Conservation (phyloP, 2,113 vertebrate species). For the Tragelaphus imberbis region DNA sequence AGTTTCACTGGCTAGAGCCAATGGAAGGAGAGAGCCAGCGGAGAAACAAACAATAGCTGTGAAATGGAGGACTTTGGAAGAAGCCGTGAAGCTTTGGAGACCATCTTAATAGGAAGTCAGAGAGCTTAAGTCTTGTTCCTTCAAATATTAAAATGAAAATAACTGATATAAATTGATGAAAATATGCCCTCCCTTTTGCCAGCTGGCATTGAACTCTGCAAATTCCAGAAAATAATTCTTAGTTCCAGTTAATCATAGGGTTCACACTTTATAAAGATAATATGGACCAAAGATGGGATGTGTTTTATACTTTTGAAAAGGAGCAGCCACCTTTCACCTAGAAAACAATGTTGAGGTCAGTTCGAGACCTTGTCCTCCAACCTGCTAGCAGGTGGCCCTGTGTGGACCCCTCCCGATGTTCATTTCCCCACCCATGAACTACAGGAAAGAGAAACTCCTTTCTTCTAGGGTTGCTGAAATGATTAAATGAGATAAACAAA, state of each 20-base stretch:
- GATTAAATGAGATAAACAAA: neutral
- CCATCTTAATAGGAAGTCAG: neutral
- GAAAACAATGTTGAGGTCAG: neutral
- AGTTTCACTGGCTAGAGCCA: neutral
- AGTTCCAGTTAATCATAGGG: neutral
- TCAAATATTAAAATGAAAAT: neutral
- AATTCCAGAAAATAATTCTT: neutral
- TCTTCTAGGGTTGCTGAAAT: neutral
- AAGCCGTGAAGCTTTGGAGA: neutral
- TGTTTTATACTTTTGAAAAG: neutral
- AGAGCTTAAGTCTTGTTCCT: neutral
- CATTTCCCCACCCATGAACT: neutral
- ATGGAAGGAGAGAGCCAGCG: neutral
- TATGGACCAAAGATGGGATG: neutral
- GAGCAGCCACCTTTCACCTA: neutral
- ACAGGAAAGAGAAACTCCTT: neutral
- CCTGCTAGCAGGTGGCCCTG: neutral
- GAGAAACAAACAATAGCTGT: neutral
- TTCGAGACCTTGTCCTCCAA: neutral
- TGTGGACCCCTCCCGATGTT: neutral
- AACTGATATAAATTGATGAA: neutral
- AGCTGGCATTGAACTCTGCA: neutral
- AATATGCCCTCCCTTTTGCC: neutral
- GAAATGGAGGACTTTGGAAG: neutral
- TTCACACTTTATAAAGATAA: neutral